phyloP scores from a whole-genome alignment of 2,888 invertebrate genomes.

The Acanthacorydalis orientalis region DNA sequence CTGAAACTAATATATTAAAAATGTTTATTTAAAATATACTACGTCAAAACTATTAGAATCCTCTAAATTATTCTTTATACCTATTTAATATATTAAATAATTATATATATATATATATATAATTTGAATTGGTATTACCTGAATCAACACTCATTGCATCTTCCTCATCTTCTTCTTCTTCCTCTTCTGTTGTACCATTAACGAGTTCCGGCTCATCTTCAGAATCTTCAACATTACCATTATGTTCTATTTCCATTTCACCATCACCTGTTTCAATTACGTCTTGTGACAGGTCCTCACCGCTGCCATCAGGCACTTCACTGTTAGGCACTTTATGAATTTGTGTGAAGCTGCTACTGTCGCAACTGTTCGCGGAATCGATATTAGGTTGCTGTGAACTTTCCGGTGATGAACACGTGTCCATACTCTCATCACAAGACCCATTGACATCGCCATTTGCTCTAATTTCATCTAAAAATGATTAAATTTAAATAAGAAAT shows the following conservation, averaged over 20 bases:
- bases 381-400: slow-evolving; percentile 4
- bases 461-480: neutral
- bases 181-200: slow-evolving; percentile 10
- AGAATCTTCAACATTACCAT: slow-evolving; percentile 7
- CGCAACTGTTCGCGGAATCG: slow-evolving; percentile 6
- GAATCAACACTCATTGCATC: slow-evolving; percentile 7
- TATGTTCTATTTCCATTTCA: slow-evolving; percentile 12
- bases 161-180: slow-evolving; percentile 8
- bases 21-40: no score
- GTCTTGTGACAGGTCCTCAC: slow-evolving; percentile 13
- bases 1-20: slow-evolving; percentile 3
- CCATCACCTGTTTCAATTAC: slow-evolving; percentile 16
- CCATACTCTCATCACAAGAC: slow-evolving; percentile 6
- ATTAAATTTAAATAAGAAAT: neutral
- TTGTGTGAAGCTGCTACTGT: slow-evolving; percentile 5
- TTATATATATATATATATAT: neutral
- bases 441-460: slow-evolving; percentile 20
- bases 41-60: no score
- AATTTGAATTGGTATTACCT: slow-evolving; percentile 5
- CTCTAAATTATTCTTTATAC: no score
- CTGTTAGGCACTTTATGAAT: slow-evolving; percentile 5
- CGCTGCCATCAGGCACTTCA: slow-evolving; percentile 13
- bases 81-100: no score
- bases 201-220: slow-evolving; percentile 10
- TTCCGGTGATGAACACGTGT: slow-evolving; percentile 3